Evolutionary conservation across 1,140 invertebrate genomes (phyloP).

Genomic region (Drosophila nikananu): DNA sequence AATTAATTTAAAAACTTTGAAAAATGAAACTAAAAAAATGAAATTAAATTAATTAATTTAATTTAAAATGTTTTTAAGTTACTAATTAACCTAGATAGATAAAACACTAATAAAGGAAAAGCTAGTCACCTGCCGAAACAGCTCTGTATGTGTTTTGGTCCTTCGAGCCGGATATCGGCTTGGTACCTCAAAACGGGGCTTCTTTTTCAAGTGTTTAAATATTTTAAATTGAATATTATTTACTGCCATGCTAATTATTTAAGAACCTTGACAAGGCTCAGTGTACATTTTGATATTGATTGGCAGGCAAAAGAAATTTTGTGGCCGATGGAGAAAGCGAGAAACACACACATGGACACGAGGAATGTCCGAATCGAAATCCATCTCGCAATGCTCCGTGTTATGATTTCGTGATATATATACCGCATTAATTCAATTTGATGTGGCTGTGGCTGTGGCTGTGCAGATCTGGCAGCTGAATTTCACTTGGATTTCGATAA

Average conservation of each 20-base stretch:
- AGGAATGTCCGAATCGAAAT: constrained; percentile 29
- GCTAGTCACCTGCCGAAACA: background rate
- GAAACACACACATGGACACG: background rate
- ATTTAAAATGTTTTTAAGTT: too few relatives aligned
- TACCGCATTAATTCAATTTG: constrained; percentile 79
- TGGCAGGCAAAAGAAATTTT: constrained; percentile 33
- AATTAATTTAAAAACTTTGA: too few relatives aligned
- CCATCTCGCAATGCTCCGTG: constrained; percentile 27
- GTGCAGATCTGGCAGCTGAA: constrained; percentile 30
- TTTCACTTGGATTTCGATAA: constrained; percentile 61
- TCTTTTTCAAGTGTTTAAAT: background rate
- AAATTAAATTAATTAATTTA: too few relatives aligned
- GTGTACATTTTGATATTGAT: constrained; percentile 26
- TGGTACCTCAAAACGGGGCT: too few relatives aligned
- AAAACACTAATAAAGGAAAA: too few relatives aligned
- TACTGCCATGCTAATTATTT: background rate
- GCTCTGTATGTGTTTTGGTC: background rate
- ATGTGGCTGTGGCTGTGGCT: constrained; percentile 40
- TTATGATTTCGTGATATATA: constrained; percentile 76
- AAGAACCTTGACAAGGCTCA: background rate
- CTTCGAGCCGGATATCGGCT: background rate
- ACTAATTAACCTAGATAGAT: too few relatives aligned
- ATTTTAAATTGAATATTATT: background rate
- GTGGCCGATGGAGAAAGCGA: background rate
- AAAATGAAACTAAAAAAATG: too few relatives aligned